A percentile compares a stretch with the other conserved stretches of the same genome.
Conservation (phyloP, 2,797 vertebrate genomes). For the Myripristis jacobus region DNA sequence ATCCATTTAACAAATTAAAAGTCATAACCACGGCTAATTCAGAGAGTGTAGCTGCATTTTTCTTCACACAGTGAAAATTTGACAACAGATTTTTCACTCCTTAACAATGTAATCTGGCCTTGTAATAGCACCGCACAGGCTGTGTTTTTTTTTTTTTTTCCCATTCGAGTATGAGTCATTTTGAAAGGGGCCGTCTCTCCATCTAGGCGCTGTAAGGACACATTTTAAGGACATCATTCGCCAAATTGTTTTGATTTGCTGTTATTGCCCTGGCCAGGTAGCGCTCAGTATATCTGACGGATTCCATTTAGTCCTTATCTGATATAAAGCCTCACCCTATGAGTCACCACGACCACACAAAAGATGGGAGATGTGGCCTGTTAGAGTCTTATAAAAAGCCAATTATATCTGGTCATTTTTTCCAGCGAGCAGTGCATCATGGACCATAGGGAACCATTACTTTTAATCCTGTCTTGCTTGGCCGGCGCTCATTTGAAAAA, state of each 20-base stretch:
- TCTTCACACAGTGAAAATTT: neutral
- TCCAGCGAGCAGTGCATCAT: constrained; percentile 51
- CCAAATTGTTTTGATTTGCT: constrained; percentile 75
- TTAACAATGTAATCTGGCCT: constrained; percentile 52
- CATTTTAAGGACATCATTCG: constrained; percentile 65
- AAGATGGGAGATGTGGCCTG: constrained; percentile 47
- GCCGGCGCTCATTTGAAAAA: constrained; percentile 63
- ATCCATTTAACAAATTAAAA: constrained; percentile 18
- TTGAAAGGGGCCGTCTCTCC: constrained; percentile 48
- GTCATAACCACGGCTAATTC: constrained; percentile 19
- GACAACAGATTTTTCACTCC: constrained; percentile 41
- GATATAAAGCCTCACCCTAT: constrained; percentile 55
- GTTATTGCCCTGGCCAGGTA: constrained; percentile 69
- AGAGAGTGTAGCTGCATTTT: constrained; percentile 16
- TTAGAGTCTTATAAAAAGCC: constrained; percentile 69
- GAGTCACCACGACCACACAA: constrained; percentile 62
- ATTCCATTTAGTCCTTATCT: constrained; percentile 76
- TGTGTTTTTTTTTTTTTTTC: constrained; percentile 49
- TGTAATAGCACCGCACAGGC: constrained; percentile 33
- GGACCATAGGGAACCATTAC: constrained; percentile 60
- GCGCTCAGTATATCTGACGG: constrained; percentile 65
- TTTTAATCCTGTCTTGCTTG: constrained; percentile 57
- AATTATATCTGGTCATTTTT: constrained; percentile 69
- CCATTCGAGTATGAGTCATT: constrained; percentile 45
- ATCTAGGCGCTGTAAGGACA: constrained; percentile 51